Percentiles rank a stretch among this genome's conserved stretches.
Conservation (phyloP, 2,797 vertebrate genomes). For the Falco naumanni region DNA sequence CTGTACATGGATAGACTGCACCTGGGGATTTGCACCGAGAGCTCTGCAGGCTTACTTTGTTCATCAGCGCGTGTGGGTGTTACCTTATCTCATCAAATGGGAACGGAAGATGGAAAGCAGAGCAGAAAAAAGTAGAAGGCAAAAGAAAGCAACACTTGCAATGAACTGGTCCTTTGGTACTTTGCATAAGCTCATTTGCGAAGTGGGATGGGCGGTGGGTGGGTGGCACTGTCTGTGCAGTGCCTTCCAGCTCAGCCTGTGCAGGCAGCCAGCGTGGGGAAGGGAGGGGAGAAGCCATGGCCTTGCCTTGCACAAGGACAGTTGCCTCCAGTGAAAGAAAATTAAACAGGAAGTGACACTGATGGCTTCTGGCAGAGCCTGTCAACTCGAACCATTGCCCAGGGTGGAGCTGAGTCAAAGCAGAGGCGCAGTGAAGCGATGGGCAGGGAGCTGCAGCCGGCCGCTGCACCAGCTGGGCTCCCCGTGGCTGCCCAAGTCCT, state of each 20-base stretch:
- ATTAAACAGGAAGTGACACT: background rate
- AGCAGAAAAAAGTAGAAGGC: background rate
- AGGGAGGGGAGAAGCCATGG: background rate
- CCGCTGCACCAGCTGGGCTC: background rate
- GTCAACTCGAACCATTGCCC: accelerated
- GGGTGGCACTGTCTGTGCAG: background rate
- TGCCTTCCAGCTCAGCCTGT: background rate
- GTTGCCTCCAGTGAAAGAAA: background rate
- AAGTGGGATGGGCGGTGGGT: background rate
- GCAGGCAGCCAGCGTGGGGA: background rate
- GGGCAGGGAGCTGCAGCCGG: background rate
- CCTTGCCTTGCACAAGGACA: background rate
- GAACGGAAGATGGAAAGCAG: background rate
- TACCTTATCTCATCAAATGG: background rate
- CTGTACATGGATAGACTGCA: background rate
- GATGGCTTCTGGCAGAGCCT: background rate
- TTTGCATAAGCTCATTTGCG: background rate
- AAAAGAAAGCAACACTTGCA: background rate
- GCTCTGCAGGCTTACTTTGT: background rate
- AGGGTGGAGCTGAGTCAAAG: background rate
- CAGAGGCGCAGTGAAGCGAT: background rate
- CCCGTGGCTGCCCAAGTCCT: background rate
- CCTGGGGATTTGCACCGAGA: background rate
- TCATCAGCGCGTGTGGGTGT: background rate
- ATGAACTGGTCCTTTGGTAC: background rate